Evolutionary conservation across 2,113 vertebrate genomes (phyloP).

Genomic region (Etheostoma spectabile): DNA sequence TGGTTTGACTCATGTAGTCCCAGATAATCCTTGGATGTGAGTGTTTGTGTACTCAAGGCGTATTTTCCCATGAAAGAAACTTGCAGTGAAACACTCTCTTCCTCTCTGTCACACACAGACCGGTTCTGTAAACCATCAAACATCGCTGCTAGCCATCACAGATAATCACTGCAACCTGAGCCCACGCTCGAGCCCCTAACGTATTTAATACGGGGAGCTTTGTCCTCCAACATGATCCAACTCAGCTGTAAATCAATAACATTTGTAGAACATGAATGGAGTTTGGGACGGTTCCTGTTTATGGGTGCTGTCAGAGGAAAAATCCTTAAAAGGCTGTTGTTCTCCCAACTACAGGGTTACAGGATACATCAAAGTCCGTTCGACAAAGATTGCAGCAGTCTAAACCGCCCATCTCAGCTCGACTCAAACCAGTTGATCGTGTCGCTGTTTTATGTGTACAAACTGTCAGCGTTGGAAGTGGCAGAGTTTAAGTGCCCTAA

Average conservation of each 20-base stretch:
- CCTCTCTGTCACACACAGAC: slow-evolving; percentile 7
- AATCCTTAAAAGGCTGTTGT: background rate
- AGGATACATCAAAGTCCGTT: background rate
- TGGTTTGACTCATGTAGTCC: background rate
- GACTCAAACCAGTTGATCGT: too few species aligned
- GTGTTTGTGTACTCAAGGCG: slow-evolving; percentile 39
- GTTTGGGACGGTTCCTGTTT: too few species aligned
- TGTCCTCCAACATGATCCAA: background rate
- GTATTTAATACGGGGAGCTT: background rate
- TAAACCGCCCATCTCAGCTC: too few species aligned
- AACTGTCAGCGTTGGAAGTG: too few species aligned
- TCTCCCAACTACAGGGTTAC: background rate
- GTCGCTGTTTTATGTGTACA: too few species aligned
- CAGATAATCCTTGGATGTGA: background rate
- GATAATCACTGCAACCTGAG: slow-evolving; percentile 67
- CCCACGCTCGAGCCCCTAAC: background rate
- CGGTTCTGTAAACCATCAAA: slow-evolving; percentile 63
- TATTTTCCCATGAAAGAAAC: slow-evolving; percentile 48
- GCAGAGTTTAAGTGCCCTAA: too few species aligned
- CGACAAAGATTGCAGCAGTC: too few species aligned
- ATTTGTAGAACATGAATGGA: background rate
- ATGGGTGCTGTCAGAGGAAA: background rate
- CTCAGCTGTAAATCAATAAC: background rate
- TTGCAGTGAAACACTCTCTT: background rate
- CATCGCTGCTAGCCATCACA: slow-evolving; percentile 48